Conservation (phyloP, 2,113 vertebrate species). For the Benitochromis conjunctus region DNA sequence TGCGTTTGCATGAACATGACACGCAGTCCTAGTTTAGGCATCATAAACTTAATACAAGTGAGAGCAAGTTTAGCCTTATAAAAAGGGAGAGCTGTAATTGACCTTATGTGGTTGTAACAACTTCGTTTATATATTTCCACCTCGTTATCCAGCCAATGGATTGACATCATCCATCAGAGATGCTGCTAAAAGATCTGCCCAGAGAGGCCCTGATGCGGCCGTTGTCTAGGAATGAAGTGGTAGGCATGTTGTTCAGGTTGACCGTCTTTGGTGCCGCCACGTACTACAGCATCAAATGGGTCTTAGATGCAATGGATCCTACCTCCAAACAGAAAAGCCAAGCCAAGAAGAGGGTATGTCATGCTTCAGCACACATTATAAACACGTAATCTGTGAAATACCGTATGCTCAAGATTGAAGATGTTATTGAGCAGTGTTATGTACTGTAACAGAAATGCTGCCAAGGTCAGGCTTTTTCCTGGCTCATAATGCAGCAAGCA, state of each 20-base stretch:
- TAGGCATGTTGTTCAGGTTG: constrained; percentile 72
- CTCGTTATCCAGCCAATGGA: constrained; percentile 41
- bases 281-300: constrained; percentile 80
- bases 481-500: not conserved
- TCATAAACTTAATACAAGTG: not conserved
- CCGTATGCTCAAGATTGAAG: not conserved
- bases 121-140: not conserved
- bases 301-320: constrained; percentile 77
- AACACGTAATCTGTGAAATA: not conserved
- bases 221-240: constrained; percentile 71
- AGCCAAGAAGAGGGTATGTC: constrained; percentile 73
- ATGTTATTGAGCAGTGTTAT: not conserved
- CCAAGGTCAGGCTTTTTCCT: not conserved
- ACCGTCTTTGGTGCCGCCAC: constrained; percentile 76
- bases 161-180: constrained; percentile 42
- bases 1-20: not conserved
- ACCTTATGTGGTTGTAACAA: not conserved
- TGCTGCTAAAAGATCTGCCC: constrained; percentile 72
- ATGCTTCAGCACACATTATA: not conserved
- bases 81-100: not conserved
- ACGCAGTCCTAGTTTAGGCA: not conserved
- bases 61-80: not conserved
- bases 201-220: constrained; percentile 73
- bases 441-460: not conserved
- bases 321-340: constrained; percentile 75